Conservation (phyloP, 2,797 vertebrate genomes). For the Siniperca scherzeri region DNA sequence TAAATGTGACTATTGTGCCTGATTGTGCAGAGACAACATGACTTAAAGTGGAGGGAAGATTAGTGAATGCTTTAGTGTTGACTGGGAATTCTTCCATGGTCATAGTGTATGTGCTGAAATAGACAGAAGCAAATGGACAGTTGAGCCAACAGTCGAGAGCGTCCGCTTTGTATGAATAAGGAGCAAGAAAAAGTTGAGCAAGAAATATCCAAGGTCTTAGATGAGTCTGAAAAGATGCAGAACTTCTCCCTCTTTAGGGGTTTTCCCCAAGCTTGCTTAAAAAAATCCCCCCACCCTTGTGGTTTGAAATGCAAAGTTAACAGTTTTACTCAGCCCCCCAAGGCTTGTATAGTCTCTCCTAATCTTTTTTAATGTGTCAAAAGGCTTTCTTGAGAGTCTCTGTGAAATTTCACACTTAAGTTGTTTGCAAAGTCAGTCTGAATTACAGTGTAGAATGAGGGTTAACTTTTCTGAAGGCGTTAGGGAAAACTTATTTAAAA, state of each 20-base stretch:
- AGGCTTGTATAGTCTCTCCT: slow-evolving; percentile 85
- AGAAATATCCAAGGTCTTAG: slow-evolving; percentile 75
- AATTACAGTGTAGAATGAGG: slow-evolving; percentile 74
- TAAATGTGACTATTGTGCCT: slow-evolving; percentile 58
- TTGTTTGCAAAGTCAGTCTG: slow-evolving; percentile 85
- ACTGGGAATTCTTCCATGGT: slow-evolving; percentile 61
- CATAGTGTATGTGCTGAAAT: slow-evolving; percentile 59
- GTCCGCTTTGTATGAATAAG: slow-evolving; percentile 43
- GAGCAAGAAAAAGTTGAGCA: slow-evolving; percentile 67
- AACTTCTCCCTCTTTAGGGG: slow-evolving; percentile 77
- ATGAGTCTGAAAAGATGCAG: slow-evolving; percentile 73
- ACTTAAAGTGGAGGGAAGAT: slow-evolving; percentile 39
- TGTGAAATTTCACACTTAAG: slow-evolving; percentile 86
- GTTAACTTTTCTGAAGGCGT: slow-evolving; percentile 76
- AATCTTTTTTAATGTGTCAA: slow-evolving; percentile 88
- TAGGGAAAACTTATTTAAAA: slow-evolving; percentile 70
- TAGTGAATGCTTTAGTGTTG: slow-evolving; percentile 36
- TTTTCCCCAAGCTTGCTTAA: slow-evolving; percentile 75
- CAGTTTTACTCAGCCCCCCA: slow-evolving; percentile 82
- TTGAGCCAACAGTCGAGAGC: slow-evolving; percentile 25
- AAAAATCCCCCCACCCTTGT: slow-evolving; percentile 65
- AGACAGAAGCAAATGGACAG: slow-evolving; percentile 61
- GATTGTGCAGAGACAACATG: slow-evolving; percentile 45
- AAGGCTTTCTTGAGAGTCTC: slow-evolving; percentile 85
- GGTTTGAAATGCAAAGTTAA: slow-evolving; percentile 88